Conservation (phyloP, 2,797 vertebrate genomes). For the Psittacula echo region DNA sequence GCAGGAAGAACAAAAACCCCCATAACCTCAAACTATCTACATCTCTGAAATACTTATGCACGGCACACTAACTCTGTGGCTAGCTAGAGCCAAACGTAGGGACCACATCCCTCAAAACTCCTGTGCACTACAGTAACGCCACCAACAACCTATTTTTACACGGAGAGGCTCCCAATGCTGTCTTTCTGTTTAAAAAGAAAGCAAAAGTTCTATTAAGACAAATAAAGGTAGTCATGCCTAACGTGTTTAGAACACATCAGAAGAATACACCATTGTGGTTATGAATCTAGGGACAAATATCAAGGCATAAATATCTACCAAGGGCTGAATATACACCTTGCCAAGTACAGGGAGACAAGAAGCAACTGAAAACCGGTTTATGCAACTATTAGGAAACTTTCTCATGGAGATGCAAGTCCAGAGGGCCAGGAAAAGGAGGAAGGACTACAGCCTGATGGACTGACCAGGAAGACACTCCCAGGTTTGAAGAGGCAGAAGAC, state of each 20-base stretch:
- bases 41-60: neutral
- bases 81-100: neutral
- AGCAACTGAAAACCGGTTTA: neutral
- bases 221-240: neutral
- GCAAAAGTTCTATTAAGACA: neutral
- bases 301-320: neutral
- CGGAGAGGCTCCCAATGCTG: neutral
- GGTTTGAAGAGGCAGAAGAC: neutral
- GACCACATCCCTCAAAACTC: neutral
- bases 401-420: neutral
- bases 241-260: neutral
- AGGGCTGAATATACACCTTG: neutral
- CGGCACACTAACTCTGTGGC: neutral
- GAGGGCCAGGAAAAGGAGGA: neutral
- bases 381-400: neutral
- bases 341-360: neutral
- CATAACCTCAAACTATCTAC: conserved; percentile 1
- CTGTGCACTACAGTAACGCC: neutral
- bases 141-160: neutral
- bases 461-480: neutral
- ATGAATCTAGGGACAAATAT: neutral
- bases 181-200: neutral
- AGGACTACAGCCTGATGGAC: neutral
- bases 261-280: neutral
- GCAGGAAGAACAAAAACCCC: neutral